Percentiles rank a stretch among this genome's conserved stretches.
phyloP scores from a whole-genome alignment of 2,797 vertebrate species.

The Cirrhinus molitorella region DNA sequence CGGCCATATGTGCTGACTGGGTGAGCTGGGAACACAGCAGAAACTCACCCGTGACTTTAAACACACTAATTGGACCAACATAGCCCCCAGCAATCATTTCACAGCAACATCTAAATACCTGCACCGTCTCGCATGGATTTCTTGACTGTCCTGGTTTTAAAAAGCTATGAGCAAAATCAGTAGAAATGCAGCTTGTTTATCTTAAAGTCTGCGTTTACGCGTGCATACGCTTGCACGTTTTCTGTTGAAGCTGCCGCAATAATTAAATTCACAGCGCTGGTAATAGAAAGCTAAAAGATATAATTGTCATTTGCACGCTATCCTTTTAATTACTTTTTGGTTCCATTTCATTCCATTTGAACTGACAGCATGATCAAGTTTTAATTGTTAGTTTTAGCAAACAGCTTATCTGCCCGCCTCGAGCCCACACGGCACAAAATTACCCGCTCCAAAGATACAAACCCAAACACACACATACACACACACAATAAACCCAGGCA shows the following conservation, averaged over 20 bases:
- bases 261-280: conserved; percentile 80
- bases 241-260: conserved; percentile 68
- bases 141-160: conserved; percentile 51
- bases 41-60: conserved; percentile 74
- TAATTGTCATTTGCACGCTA: conserved; percentile 79
- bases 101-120: conserved; percentile 69
- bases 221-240: conserved; percentile 1
- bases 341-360: conserved; percentile 86
- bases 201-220: conserved; percentile 37
- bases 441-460: conserved; percentile 70
- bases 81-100: conserved; percentile 68
- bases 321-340: conserved; percentile 86
- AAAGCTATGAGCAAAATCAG: conserved; percentile 8
- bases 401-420: conserved; percentile 81
- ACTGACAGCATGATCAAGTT: conserved; percentile 83
- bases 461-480: conserved; percentile 23
- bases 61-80: conserved; percentile 78
- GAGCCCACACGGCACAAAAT: conserved; percentile 76
- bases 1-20: conserved; percentile 77
- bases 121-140: conserved; percentile 56
- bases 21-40: conserved; percentile 71
- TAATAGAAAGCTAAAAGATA: conserved; percentile 82
- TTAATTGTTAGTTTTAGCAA: conserved; percentile 82
- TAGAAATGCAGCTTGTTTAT: conserved; percentile 27
- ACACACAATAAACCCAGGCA: conserved; percentile 39